Evolutionary conservation across 2,113 vertebrate species (phyloP).

Genomic region (Strix aluco): DNA sequence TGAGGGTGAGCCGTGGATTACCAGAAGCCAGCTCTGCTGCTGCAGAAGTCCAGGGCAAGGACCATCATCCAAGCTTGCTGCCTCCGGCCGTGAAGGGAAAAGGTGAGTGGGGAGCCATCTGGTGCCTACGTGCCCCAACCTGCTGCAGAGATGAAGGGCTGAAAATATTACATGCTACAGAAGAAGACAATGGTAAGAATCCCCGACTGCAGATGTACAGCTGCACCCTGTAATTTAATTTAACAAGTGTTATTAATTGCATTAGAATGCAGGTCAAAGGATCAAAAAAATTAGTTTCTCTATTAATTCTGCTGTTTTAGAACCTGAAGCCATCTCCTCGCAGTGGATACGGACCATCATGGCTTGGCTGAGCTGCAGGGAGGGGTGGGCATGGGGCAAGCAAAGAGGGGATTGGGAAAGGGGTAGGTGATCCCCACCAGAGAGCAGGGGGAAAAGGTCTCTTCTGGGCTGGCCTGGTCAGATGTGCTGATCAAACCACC

Average conservation of each 20-base stretch:
- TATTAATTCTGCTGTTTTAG: not conserved
- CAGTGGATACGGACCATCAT: not conserved
- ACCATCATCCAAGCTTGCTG: not conserved
- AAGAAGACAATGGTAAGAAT: not conserved
- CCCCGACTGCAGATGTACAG: fast-evolving
- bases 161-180: not conserved
- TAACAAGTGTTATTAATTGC: not conserved
- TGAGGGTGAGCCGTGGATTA: not conserved
- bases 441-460: not conserved
- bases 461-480: too few relatives aligned
- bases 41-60: not conserved
- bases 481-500: fast-evolving
- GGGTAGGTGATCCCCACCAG: too few relatives aligned
- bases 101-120: not conserved
- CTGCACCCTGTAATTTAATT: fast-evolving
- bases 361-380: not conserved
- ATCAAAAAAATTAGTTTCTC: not conserved
- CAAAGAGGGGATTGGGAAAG: not conserved
- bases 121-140: not conserved
- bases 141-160: not conserved
- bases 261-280: not conserved
- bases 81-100: not conserved
- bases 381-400: not conserved
- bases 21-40: not conserved
- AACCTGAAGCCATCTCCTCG: not conserved